These are phyloP conservation scores for Trichechus manatus DNA, from an alignment of 2,113 vertebrate species.

Conservation along the genomic window DNA sequence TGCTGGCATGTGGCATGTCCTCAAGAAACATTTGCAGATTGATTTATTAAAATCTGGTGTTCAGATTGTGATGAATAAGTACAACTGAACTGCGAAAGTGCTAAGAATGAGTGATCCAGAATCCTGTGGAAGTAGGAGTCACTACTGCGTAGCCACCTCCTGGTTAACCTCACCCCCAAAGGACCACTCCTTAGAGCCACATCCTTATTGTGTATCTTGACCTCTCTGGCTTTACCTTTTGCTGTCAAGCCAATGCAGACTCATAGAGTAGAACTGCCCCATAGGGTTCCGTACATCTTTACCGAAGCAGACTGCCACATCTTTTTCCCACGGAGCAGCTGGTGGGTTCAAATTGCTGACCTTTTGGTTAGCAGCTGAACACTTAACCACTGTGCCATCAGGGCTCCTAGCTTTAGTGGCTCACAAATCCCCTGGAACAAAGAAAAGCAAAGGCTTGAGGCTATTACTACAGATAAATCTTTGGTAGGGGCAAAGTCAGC, in stretches of 20 bases:
- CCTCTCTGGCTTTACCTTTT: neutral
- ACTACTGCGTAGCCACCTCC: neutral
- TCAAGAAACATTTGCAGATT: conserved; percentile 30
- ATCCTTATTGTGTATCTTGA: neutral
- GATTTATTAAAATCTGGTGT: conserved; percentile 30
- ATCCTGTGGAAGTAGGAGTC: neutral
- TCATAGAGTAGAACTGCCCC: no score
- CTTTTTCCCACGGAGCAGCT: no score
- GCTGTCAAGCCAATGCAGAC: no score
- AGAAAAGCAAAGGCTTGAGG: neutral
- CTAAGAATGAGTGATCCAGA: neutral
- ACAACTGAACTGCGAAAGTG: neutral
- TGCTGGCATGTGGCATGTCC: neutral
- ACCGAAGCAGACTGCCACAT: no score
- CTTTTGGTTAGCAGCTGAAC: no score
- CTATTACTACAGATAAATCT: neutral
- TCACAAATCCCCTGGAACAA: neutral
- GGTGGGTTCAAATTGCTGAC: no score
- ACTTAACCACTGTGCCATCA: no score
- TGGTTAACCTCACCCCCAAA: neutral
- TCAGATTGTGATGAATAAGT: neutral
- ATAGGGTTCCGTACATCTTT: no score
- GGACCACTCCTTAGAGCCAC: neutral
- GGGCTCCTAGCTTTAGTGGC: neutral
- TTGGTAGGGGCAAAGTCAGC: neutral